Evolutionary conservation across 2,888 invertebrate genomes (phyloP), one percentile per base, ranked within the genome.

Genomic region (Drosophila cognata): DNA sequence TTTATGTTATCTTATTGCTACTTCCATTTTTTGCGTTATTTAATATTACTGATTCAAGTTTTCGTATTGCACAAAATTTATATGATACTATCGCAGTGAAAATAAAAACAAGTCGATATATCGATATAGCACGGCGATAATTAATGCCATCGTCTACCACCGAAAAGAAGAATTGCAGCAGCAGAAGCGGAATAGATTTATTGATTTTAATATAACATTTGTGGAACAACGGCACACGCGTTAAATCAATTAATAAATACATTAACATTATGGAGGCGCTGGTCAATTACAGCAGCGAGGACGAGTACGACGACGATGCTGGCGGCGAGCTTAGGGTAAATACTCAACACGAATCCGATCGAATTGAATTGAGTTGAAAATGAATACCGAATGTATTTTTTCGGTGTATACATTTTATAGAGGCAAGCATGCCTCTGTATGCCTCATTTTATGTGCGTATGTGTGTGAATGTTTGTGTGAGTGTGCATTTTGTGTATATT

Each of bases 201-300:
- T 80, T 80, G 74, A 71, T 80, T 80, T 74, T 68, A 69, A 68
- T 67, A 76, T 62, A 41, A 41, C 43, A 68, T 51, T 53, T 55
- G 18, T 58, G 28, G 55, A 50, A 38, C 7, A 46, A 25, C 38
- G 63, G n/a, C 13, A 18, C 36, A 56, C 58, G 25, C 25, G 36
- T 36, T 50, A 16, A 66, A 43, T 57, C 33, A 57, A 62, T 66
- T n/a, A 46, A 52, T 16, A 53, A 10, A 31, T 41, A 28, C 13
- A 8, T 7, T 59, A 56, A 2, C 7, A 38, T 5, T 78, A 97
- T 97, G 97, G 96, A 97, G 93, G 96, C 96, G 55, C 94, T 97
- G 71, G 95, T 96, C 74, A 96, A 95, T 91, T 97, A 97, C 91
- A 96, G 95, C 77, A 97, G 97, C 92, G 97, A 97, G 88, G 97